Conservation (phyloP, 2,113 vertebrate species). For the Pelmatolapia mariae region DNA sequence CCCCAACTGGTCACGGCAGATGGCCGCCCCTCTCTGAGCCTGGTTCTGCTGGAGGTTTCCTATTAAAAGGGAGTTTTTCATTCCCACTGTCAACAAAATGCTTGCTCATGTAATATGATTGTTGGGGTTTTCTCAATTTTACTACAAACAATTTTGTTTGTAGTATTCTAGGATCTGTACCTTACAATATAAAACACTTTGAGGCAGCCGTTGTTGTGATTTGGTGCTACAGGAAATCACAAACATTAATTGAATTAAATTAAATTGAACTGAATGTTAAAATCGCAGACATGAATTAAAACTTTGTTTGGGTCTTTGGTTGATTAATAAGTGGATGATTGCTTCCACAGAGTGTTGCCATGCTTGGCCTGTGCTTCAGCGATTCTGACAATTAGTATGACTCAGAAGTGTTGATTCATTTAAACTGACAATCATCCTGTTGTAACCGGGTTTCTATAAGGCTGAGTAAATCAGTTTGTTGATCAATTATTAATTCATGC, state of each 20-base stretch:
- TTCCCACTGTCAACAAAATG: not conserved
- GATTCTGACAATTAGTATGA: not conserved
- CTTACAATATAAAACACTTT: not conserved
- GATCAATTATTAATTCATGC: not conserved
- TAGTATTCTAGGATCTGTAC: not conserved
- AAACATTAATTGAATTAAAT: not conserved
- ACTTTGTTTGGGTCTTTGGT: not conserved
- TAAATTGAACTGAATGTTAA: not conserved
- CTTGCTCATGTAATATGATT: not conserved
- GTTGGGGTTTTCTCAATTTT: not conserved
- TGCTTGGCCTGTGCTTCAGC: not conserved
- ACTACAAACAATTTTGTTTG: not conserved
- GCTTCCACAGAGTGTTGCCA: not conserved
- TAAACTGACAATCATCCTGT: not conserved
- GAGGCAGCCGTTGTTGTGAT: not conserved
- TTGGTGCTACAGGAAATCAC: not conserved
- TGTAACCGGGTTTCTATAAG: not conserved
- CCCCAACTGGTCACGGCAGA: not conserved
- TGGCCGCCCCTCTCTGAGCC: fast-evolving
- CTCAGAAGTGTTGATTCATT: not conserved
- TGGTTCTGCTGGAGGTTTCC: not conserved
- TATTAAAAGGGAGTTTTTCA: not conserved
- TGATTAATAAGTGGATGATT: not conserved
- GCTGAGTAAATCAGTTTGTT: not conserved
- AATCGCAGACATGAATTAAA: not conserved